Base-by-base conservation (phyloP, 2,888 invertebrate species). In the Hypercompe scribonia region DNA sequence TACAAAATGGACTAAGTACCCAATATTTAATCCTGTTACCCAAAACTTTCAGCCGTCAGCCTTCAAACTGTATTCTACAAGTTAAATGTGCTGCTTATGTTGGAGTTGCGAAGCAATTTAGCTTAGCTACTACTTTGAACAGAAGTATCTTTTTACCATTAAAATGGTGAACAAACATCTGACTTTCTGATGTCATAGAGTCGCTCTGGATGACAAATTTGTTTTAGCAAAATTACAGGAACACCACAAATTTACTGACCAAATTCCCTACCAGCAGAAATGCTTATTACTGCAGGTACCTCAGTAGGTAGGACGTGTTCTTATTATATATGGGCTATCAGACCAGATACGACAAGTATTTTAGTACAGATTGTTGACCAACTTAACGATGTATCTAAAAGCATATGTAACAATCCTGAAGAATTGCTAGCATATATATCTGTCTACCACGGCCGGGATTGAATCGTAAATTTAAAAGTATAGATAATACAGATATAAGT, bases 21-120 rank as follows among this genome's bases (percentile, higher is more conserved):
- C 21, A 65, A 24, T n/a, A 65, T 36, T 65, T 65, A 34, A 65
- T 65, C 34, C 36, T 4, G n/a, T 65, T 34, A 65, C 64, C 64
- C 64, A 65, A 65, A 65, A 65, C 34, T 65, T 65, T 33, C 3
- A 65, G n/a, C 24, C 3, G 36, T 65, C 36, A 5, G 0, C 64
- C 64, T 21, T 36, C 36, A 18, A 65, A 65, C 24, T 36, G 21
- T 65, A 65, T 65, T 65, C 36, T 36, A 65, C 64, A 36, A 36
- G 4, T 36, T 36, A 65, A 36, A 65, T 65, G 33, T 36, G 36
- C 34, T 13, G 34, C 24, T 34, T 64, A 64, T 64, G 34, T 64
- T 61, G 18, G 31, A 61, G 15, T 61, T 61, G 31, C 18, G 31
- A 61, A 31, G 31, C 18, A 31, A 61, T 31, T 31, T 31, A 18